Conservation (phyloP, 1,140 invertebrate species). For the Meloidogyne floridensis region DNA sequence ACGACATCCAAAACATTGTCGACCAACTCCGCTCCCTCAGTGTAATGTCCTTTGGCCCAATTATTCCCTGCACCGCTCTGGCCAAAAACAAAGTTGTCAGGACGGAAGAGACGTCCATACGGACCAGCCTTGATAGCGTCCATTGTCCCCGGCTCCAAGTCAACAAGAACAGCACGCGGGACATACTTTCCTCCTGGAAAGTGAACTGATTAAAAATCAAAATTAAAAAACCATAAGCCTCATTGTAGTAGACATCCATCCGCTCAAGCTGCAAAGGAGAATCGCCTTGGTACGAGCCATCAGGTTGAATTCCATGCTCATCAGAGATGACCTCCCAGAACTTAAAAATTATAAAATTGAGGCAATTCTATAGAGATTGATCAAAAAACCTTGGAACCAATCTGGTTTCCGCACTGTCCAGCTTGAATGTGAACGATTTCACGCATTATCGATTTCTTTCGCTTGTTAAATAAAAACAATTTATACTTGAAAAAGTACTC, state of each 20-base stretch:
- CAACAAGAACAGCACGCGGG: slow-evolving; percentile 84
- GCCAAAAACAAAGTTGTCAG: slow-evolving; percentile 75
- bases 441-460: slow-evolving; percentile 75
- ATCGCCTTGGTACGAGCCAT: slow-evolving; percentile 69
- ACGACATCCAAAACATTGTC: slow-evolving; percentile 83
- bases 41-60: slow-evolving; percentile 88
- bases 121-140: slow-evolving; percentile 81
- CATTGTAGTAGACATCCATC: slow-evolving; percentile 71
- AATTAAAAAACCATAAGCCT: slow-evolving; percentile 67
- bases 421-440: slow-evolving; percentile 90
- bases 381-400: slow-evolving; percentile 83
- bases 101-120: slow-evolving; percentile 79
- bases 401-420: slow-evolving; percentile 91
- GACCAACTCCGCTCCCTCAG: slow-evolving; percentile 85
- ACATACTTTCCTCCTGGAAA: neutral
- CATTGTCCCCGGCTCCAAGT: slow-evolving; percentile 91
- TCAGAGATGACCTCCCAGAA: slow-evolving; percentile 67
- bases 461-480: too few species aligned
- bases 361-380: neutral
- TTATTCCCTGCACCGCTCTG: slow-evolving; percentile 83
- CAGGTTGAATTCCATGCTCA: slow-evolving; percentile 70
- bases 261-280: slow-evolving; percentile 69
- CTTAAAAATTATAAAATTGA: slow-evolving; percentile 42
- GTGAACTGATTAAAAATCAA: neutral
- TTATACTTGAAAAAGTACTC: too few species aligned